A percentile compares a stretch with the other conserved stretches of the same genome.
Evolutionary conservation across 2,888 invertebrate species (phyloP).

Genomic region (Dryomyza anilis): DNA sequence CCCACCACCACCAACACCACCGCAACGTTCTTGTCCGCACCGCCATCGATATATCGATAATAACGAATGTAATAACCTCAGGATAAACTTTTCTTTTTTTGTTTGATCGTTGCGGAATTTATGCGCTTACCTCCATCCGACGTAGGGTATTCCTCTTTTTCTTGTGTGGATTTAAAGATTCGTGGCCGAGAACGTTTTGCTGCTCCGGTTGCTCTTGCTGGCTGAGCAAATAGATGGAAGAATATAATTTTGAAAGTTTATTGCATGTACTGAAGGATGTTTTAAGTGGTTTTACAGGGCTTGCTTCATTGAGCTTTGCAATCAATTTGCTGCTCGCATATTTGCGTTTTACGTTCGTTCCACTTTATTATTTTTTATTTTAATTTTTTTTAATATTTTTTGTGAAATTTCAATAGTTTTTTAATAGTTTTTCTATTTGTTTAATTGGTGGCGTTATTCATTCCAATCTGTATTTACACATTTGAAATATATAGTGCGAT

Average conservation of each 20-base stretch:
- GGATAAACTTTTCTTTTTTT: slow-evolving; percentile 51
- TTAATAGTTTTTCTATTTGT: not conserved
- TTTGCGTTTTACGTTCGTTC: not conserved
- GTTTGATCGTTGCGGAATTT: slow-evolving; percentile 1
- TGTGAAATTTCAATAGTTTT: not conserved
- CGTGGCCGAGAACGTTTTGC: not conserved
- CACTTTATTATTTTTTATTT: not conserved
- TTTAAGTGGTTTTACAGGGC: slow-evolving; percentile 54
- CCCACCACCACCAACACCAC: not conserved
- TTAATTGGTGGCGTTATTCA: not conserved
- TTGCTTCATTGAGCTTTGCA: slow-evolving; percentile 53
- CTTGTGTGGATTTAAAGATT: not conserved
- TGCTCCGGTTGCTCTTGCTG: not conserved
- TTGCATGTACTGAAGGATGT: slow-evolving; percentile 42
- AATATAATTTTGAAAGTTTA: slow-evolving; percentile 41
- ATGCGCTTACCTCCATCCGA: not conserved
- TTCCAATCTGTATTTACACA: not conserved
- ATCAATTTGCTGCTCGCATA: slow-evolving; percentile 42
- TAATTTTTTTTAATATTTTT: not conserved
- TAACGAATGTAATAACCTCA: slow-evolving; percentile 52
- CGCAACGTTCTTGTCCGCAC: not conserved
- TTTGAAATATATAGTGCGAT: not conserved
- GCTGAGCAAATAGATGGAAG: not conserved
- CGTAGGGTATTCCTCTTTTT: not conserved
- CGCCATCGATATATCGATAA: not conserved